Evolutionary conservation across 1,140 invertebrate genomes (phyloP).

Genomic region (Goniozus legneri): DNA sequence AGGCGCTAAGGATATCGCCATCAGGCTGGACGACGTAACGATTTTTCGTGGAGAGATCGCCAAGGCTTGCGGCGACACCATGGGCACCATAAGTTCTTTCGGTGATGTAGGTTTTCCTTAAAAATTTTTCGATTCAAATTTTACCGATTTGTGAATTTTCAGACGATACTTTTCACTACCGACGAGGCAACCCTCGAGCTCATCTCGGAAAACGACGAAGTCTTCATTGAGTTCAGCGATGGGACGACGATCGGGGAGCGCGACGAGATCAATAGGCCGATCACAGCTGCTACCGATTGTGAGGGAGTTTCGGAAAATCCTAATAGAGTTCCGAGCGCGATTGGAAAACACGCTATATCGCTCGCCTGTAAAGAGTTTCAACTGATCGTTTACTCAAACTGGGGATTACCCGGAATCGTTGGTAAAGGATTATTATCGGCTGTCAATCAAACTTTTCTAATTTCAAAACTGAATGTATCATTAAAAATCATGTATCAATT

Average conservation of each 20-base stretch:
- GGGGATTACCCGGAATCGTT: constrained; percentile 57
- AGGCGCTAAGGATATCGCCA: constrained; percentile 67
- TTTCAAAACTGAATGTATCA: too few relatives aligned
- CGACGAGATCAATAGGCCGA: constrained; percentile 55
- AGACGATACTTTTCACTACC: constrained; percentile 82
- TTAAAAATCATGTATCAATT: too few relatives aligned
- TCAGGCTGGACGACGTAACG: constrained; percentile 64
- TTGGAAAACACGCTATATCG: constrained; percentile 46
- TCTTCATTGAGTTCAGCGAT: constrained; percentile 59
- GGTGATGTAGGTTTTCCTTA: constrained; percentile 67
- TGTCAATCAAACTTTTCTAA: too few relatives aligned
- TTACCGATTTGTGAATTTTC: constrained; percentile 36
- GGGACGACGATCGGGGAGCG: constrained; percentile 15
- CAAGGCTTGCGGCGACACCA: constrained; percentile 67
- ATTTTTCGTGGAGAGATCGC: constrained; percentile 82
- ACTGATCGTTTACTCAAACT: constrained; percentile 59
- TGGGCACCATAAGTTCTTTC: constrained; percentile 67
- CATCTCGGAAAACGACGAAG: constrained; percentile 69
- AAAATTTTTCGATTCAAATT: constrained; percentile 5
- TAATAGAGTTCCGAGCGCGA: too few relatives aligned
- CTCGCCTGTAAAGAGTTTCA: constrained; percentile 50
- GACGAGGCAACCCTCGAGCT: constrained; percentile 70
- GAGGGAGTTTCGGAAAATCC: too few relatives aligned
- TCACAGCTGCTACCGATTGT: constrained; percentile 53
- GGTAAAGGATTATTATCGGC: constrained; percentile 47